Base-by-base conservation (phyloP, 2,888 invertebrate genomes). In the Yponomeuta cagnagella region DNA sequence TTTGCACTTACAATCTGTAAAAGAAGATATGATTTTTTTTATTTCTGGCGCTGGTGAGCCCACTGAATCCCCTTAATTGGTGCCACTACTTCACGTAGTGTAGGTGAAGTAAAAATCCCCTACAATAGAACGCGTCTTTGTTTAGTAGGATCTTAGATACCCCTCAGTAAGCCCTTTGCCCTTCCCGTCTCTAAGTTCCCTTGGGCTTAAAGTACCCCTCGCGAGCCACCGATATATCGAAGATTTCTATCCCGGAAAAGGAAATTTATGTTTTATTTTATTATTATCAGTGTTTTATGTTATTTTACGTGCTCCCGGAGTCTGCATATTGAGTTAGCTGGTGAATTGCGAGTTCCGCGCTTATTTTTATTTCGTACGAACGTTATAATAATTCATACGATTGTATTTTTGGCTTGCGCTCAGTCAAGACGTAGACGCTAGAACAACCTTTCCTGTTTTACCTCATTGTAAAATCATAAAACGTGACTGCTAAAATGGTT, bases 221-320 rank as follows among this genome's bases (percentile, higher is more conserved):
- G 10, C 64, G n/a, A 12, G 31, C n/a, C 52, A 58, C 77, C 76
- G 78, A 79, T 75, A 78, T 78, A 80, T 82, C 80, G 82, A 83
- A 85, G 87, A 86, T 85, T 86, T 85, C 64, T 23, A 30, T 64
- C 52, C 52, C 52, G 64, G 10, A 23, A 64, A 64, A 30, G 64
- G 30, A 64, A 64, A 69, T 69, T 67, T 67, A 67, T 67, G 67
- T 12, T 33, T 48, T 81, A 81, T 78, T 80, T 84, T 84, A 83
- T 86, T 85, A 83, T 89, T 88, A 88, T 90, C 89, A 88, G 70
- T 72, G 33, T 69, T 69, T 63, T 58, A 58, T 43, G 67, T 58
- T 58, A 58, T 58, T 58, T 58, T 58, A 58, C 12, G 52, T 58
- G 12, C 52, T 58, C 15, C 15, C 5, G 52, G 52, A 58, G 52